These are phyloP conservation scores for Muntiacus reevesi DNA, from an alignment of 2,113 vertebrate species.

Conservation along the genomic window DNA sequence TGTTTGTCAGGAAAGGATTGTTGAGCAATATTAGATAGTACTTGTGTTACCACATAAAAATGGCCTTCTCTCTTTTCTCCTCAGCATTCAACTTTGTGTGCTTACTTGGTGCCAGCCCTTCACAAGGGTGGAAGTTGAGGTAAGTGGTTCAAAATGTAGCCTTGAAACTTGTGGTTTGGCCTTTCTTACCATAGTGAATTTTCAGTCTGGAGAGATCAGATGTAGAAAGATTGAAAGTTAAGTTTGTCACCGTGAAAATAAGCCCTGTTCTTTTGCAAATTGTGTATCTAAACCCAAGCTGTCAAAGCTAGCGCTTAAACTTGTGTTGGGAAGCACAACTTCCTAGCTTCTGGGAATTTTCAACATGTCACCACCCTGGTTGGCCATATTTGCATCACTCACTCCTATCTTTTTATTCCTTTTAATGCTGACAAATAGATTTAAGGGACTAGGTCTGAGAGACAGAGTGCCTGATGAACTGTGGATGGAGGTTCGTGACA, in stretches of 20 bases:
- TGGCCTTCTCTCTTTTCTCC: slow-evolving; percentile 35
- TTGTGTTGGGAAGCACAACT: background rate
- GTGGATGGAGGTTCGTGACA: background rate
- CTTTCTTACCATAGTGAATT: background rate
- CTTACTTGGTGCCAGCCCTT: slow-evolving; percentile 91
- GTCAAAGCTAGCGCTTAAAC: background rate
- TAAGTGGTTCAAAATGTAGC: slow-evolving; percentile 71
- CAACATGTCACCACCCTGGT: background rate
- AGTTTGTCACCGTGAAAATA: background rate
- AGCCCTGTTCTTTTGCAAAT: background rate
- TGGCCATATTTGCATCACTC: background rate
- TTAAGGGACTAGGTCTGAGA: background rate
- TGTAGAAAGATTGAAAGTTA: background rate
- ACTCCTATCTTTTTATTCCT: background rate
- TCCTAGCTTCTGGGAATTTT: background rate
- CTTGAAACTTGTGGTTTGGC: background rate
- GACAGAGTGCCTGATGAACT: background rate
- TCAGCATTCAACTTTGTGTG: slow-evolving; percentile 85
- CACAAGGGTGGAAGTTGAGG: slow-evolving; percentile 96
- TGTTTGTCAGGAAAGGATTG: background rate
- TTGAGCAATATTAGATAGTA: background rate
- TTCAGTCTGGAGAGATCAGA: background rate
- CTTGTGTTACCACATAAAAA: background rate
- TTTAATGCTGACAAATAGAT: background rate
- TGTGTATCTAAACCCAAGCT: background rate